Evolutionary conservation across 2,888 invertebrate genomes (phyloP), one percentile per base, ranked within the genome.

Genomic region (Strigamia transsilvanica): DNA sequence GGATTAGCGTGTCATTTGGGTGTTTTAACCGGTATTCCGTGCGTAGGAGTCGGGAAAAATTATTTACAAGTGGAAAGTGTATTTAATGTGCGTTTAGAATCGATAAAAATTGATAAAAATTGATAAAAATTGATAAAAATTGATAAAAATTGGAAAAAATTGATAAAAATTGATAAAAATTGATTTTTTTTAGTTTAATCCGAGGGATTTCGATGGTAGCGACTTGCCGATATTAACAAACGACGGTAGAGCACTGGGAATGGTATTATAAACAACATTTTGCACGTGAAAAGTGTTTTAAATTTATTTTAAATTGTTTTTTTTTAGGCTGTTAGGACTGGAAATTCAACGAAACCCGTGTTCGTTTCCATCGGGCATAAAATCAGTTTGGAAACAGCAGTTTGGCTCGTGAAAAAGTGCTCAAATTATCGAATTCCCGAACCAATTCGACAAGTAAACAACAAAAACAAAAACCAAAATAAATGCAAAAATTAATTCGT

Each of bases 1-100:
- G 61, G 61, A 10, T 66, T 66, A 66, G 61, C 61, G 61, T 66
- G 61, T 66, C 61, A 66, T 23, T 9, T 66, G 23, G 61, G 61
- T n/a, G 61, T 66, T 18, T 66, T 66, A 66, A 18, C 61, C 18
- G 61, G 18, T 23, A 21, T 66, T 18, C 61, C 61, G 2, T 66
- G 61, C 7, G 21, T 66, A 23, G 61, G 61, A 23, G 61, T 66
- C 4, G 61, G n/a, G n/a, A 66, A 66, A 66, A 66, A 66, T 21
- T 12, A n/a, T 23, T 18, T 66, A 12, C 21, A 7, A 1, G 23
- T 66, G 23, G 61, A 66, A 21, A 66, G 23, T 66, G 18, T 66
- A 23, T n/a, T 66, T 21, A 23, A 12, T 23, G 23, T 66, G 51
- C 10, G 51, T 51, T 51, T n/a, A n/a, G 6, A 5, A 6, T 51